A percentile compares a stretch with the other conserved stretches of the same genome.
Evolutionary conservation across 2,797 vertebrate genomes (phyloP).

Genomic region (Neosalanx taihuensis): DNA sequence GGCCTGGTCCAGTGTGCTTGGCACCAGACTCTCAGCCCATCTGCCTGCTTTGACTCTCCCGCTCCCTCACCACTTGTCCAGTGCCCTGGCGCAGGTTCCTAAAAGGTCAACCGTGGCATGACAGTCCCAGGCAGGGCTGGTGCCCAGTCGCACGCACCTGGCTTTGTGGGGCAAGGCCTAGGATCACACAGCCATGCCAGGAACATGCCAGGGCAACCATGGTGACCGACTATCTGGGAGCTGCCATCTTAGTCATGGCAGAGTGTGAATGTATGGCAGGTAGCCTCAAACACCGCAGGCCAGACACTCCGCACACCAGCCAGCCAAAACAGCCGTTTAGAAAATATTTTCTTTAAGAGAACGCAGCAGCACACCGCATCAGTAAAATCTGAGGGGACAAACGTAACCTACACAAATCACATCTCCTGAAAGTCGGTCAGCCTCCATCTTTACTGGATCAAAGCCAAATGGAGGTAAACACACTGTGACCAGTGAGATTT

Average conservation of each 20-base stretch:
- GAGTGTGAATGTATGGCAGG: conserved; percentile 24
- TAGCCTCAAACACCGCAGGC: too few species aligned
- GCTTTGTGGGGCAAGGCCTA: conserved; percentile 54
- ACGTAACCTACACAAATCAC: too few species aligned
- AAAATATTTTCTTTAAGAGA: conserved; percentile 25
- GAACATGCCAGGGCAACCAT: conserved; percentile 66
- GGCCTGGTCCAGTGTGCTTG: conserved; percentile 62
- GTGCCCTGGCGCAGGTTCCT: conserved; percentile 70
- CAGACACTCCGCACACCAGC: too few species aligned
- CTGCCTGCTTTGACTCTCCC: conserved; percentile 68
- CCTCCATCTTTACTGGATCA: background rate
- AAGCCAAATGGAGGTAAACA: background rate
- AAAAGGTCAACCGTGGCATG: conserved; percentile 71
- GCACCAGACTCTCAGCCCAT: conserved; percentile 68
- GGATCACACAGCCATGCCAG: conserved; percentile 61
- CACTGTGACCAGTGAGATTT: conserved; percentile 15
- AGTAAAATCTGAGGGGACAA: too few species aligned
- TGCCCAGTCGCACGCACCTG: conserved; percentile 51
- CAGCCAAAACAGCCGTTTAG: conserved; percentile 24
- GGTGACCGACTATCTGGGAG: conserved; percentile 64
- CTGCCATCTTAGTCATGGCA: conserved; percentile 62
- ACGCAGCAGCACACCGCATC: too few species aligned
- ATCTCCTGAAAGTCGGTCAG: background rate
- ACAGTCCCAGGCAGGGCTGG: conserved; percentile 56
- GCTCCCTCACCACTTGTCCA: conserved; percentile 70